A percentile compares a stretch with the other conserved stretches of the same genome.
phyloP scores from a whole-genome alignment of 1,140 invertebrate genomes.

The Drosophila nigrodunni region DNA sequence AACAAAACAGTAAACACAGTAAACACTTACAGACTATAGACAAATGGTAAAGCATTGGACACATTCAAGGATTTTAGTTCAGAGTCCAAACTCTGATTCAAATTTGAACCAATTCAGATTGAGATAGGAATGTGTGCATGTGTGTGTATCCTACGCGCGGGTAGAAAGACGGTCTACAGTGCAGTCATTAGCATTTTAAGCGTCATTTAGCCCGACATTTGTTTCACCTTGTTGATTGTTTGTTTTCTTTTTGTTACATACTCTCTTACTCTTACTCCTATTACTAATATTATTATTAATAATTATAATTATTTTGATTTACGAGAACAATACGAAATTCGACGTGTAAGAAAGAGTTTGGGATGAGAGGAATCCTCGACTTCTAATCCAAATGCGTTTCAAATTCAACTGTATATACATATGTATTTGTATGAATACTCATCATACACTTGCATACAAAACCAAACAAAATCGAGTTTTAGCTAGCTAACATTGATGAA shows the following conservation, averaged over 20 bases:
- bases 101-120: neutral
- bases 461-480: constrained; percentile 47
- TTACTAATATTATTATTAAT: constrained; percentile 17
- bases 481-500: constrained; percentile 27
- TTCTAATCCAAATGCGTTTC: constrained; percentile 16
- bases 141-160: constrained; percentile 29
- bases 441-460: constrained; percentile 11
- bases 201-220: constrained; percentile 48
- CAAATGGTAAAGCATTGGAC: constrained; percentile 18
- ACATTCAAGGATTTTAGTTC: constrained; percentile 11
- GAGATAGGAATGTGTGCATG: constrained; percentile 2
- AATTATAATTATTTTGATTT: constrained; percentile 38
- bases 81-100: neutral
- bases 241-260: constrained; percentile 39
- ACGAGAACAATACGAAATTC: constrained; percentile 39
- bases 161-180: constrained; percentile 31
- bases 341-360: constrained; percentile 49
- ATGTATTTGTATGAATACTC: neutral
- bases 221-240: constrained; percentile 40
- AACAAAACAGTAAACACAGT: constrained; percentile 18
- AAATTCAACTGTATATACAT: constrained; percentile 12
- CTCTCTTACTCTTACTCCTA: constrained; percentile 25
- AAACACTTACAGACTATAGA: constrained; percentile 22
- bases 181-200: constrained; percentile 78
- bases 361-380: constrained; percentile 41